Percentiles rank a stretch among this genome's conserved stretches.
Conservation (phyloP, 92 coral and sea anemone genomes). For the Palythoa grandis region DNA sequence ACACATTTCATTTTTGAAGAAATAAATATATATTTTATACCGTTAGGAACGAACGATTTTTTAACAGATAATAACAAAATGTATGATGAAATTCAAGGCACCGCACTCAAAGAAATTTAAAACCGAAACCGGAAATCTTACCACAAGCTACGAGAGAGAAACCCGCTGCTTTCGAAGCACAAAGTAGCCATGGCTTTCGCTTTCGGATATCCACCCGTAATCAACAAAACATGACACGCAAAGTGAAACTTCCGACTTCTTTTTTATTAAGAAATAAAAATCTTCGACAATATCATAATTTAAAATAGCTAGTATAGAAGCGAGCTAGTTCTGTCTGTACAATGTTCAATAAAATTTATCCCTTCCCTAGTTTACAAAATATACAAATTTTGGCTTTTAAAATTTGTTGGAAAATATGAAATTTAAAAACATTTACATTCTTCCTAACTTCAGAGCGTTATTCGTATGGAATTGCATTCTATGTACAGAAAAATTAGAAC, state of each 20-base stretch:
- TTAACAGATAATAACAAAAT: too few relatives aligned
- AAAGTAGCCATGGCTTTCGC: conserved; percentile 11
- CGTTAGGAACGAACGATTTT: not conserved
- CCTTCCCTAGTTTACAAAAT: conserved; percentile 34
- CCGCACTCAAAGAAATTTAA: too few relatives aligned
- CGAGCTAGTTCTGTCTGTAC: conserved; percentile 23
- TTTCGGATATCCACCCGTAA: conserved; percentile 9
- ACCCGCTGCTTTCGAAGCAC: not conserved
- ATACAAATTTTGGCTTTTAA: conserved; percentile 26
- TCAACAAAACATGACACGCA: conserved; percentile 1
- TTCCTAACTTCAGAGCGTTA: conserved; percentile 1
- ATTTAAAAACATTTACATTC: conserved; percentile 15
- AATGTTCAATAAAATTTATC: conserved; percentile 20
- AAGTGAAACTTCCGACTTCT: conserved; percentile 14
- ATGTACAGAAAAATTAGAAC: conserved; percentile 28
- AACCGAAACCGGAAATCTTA: not conserved
- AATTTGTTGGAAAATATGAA: conserved; percentile 29
- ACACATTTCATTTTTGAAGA: not conserved
- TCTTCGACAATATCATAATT: conserved; percentile 32
- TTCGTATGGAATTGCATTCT: conserved; percentile 26
- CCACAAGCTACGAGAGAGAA: not conserved
- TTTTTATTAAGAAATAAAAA: conserved; percentile 36
- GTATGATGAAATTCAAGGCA: too few relatives aligned
- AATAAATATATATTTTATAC: not conserved
- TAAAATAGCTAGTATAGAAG: conserved; percentile 39